phyloP scores from a whole-genome alignment of 1,140 invertebrate genomes.

The Mamestra configurata region DNA sequence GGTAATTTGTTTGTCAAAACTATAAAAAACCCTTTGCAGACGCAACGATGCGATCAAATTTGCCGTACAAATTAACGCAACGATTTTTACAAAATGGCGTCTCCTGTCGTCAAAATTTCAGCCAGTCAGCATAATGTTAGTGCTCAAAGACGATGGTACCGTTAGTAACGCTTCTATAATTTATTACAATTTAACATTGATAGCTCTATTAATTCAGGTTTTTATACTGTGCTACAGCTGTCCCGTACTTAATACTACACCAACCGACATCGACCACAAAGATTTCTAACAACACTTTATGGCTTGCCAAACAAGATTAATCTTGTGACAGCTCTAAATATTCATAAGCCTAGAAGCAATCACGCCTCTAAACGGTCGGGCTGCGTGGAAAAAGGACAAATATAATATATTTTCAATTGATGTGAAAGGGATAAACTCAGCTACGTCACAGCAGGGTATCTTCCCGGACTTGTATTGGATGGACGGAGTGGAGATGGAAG shows the following conservation, averaged over 20 bases:
- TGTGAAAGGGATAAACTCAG: conserved; percentile 81
- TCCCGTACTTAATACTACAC: background rate
- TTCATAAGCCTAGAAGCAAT: conserved; percentile 57
- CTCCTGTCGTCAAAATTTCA: too few species aligned
- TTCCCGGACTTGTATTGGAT: conserved; percentile 55
- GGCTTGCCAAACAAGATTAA: background rate
- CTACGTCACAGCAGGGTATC: conserved; percentile 85
- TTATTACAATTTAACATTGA: too few species aligned
- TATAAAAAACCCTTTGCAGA: too few species aligned
- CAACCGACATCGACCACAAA: background rate
- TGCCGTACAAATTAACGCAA: too few species aligned
- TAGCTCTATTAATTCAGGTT: too few species aligned
- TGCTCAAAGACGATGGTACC: too few species aligned
- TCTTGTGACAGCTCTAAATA: conserved; percentile 48
- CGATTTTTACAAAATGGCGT: too few species aligned
- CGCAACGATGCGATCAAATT: too few species aligned
- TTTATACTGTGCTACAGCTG: too few species aligned
- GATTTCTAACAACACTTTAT: background rate
- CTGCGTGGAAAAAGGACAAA: conserved; percentile 78
- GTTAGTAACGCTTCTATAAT: too few species aligned
- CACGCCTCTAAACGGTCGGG: conserved; percentile 79
- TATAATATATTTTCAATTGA: conserved; percentile 74
- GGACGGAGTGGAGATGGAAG: background rate
- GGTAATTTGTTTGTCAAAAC: too few species aligned
- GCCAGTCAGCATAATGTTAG: too few species aligned